These are phyloP conservation scores for Tineola bisselliella DNA, from an alignment of 2,888 invertebrate genomes.

Conservation along the genomic window DNA sequence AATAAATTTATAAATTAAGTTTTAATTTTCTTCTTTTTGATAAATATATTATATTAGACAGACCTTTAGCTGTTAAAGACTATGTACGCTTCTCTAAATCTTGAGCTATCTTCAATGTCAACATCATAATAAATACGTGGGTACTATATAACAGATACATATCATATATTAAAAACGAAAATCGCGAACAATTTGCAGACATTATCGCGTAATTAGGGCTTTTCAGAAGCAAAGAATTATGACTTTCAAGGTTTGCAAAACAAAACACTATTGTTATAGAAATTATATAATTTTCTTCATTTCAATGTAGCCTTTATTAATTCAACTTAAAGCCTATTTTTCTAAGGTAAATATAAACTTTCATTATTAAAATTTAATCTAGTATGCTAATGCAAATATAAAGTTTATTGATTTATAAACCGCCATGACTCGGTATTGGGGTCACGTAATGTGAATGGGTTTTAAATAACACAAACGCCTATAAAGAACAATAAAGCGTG, in stretches of 20 bases:
- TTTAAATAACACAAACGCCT: too few species aligned
- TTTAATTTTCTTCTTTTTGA: background rate
- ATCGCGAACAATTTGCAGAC: background rate
- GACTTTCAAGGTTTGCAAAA: constrained; percentile 3
- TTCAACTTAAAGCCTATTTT: background rate
- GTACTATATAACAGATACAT: background rate
- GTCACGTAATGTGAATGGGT: too few species aligned
- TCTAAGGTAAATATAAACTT: background rate
- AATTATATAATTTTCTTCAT: constrained; percentile 33
- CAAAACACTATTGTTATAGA: background rate
- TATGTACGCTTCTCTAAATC: too few species aligned
- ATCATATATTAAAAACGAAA: background rate
- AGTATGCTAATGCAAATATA: too few species aligned
- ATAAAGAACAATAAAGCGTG: too few species aligned
- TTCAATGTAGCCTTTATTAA: constrained; percentile 24
- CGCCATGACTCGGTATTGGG: too few species aligned
- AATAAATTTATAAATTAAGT: background rate
- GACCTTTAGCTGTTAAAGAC: too few species aligned
- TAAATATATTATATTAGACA: too few species aligned
- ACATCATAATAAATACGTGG: too few species aligned
- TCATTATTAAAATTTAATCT: too few species aligned
- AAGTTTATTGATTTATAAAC: too few species aligned
- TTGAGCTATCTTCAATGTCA: too few species aligned
- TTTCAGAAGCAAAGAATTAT: background rate
- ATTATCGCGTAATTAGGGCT: constrained; percentile 3